Conservation (phyloP, 2,113 vertebrate genomes). For the Chaetura pelagica region DNA sequence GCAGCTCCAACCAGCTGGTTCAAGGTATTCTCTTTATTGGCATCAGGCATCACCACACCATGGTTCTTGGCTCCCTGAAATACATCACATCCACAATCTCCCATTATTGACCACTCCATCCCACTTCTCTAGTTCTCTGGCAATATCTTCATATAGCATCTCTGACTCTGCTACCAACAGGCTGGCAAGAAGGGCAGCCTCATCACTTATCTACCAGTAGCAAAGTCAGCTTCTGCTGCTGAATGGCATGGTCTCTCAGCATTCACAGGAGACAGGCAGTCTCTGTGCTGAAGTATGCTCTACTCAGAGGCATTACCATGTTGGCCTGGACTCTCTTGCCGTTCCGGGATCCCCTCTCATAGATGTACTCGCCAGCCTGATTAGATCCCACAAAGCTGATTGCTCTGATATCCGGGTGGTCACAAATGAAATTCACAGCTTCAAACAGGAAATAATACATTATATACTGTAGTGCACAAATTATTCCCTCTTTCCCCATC, state of each 20-base stretch:
- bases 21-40: constrained; percentile 96
- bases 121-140: not conserved
- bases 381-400: constrained; percentile 99
- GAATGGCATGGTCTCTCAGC: not conserved
- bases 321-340: constrained; percentile 98
- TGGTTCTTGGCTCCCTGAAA: constrained; percentile 96
- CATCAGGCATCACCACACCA: constrained; percentile 97
- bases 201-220: not conserved
- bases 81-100: not conserved
- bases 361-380: constrained; percentile 96
- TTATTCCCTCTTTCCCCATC: not conserved
- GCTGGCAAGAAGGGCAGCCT: constrained; percentile 6
- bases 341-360: constrained; percentile 91
- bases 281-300: not conserved
- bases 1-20: constrained; percentile 97
- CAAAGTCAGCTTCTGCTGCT: not conserved
- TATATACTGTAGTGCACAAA: not conserved
- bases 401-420: constrained; percentile 94
- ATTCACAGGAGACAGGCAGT: not conserved
- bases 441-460: constrained; percentile 65
- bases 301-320: constrained; percentile 82
- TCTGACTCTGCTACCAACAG: not conserved
- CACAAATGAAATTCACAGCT: constrained; percentile 97
- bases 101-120: not conserved
- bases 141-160: not conserved